Base-by-base conservation (phyloP, 2,888 invertebrate genomes). In the Sinhomidia bicolor region DNA sequence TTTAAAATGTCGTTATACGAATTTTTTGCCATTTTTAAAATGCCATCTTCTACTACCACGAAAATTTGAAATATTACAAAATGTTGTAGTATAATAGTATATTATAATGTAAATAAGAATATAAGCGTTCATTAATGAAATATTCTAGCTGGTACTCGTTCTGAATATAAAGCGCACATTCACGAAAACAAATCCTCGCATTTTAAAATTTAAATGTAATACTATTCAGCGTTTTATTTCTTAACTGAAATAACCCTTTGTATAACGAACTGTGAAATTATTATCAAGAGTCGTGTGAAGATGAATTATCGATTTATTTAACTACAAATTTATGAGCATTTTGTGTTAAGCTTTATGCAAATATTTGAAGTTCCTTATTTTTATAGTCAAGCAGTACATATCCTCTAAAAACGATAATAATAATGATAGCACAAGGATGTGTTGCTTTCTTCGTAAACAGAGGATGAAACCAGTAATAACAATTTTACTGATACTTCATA, bases 271-370 rank as follows among this genome's bases (percentile, higher is more conserved):
- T 20, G 32, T 44, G 23, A 44, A 74, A 74, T 74, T 14, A 26
- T 51, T 51, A 78, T 23, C 29, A 79, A 36, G 29, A 83, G 71
- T 60, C 74, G 71, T 74, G 60, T 57, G 47, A 76, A 23, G 51
- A 85, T 85, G 85, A 85, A 79, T 85, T 85, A 85, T 85, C 47
- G 85, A 85, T 79, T 85, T 60, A 85, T 74, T 26, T 85, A 65
- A 62, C 62, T 85, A 78, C 14, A 57, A 85, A 74, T 85, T 62
- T 76, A 76, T 57, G 60, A 71, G 79, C 51, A 85, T 74, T 85
- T 80, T 71, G 68, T 85, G 62, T 78, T 62, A 81, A 62, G 32
- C 17, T 47, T 41, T 62, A 81, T 81, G 80, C 80, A 81, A 81
- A 81, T 79, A 79, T 79, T 79, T 57, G 79, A 78, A 71, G 12